phyloP scores from a whole-genome alignment of 1,140 invertebrate species.

The Drosophila ficusphila region DNA sequence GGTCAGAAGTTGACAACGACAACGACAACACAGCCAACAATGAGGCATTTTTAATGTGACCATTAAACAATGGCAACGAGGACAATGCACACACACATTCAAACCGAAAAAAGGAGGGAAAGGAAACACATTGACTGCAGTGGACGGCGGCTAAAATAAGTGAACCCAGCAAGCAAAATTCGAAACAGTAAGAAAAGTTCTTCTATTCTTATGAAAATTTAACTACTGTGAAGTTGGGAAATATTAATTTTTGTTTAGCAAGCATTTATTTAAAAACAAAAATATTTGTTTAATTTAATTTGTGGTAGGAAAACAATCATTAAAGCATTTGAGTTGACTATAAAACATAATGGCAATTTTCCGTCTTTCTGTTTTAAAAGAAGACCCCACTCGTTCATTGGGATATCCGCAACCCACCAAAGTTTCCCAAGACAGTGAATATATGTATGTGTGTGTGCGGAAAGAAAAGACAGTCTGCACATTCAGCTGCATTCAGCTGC shows the following conservation, averaged over 20 bases:
- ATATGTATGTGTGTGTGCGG: slow-evolving; percentile 1
- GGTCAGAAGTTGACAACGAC: slow-evolving; percentile 65
- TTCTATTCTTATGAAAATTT: too few species aligned
- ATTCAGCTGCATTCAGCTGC: slow-evolving; percentile 25
- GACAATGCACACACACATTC: slow-evolving; percentile 59
- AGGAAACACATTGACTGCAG: slow-evolving; percentile 34
- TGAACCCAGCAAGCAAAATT: slow-evolving; percentile 48
- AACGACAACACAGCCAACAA: slow-evolving; percentile 57
- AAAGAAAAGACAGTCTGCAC: slow-evolving; percentile 32
- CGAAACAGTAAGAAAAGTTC: not conserved
- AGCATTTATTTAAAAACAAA: too few species aligned
- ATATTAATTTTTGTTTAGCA: too few species aligned
- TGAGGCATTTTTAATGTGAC: slow-evolving; percentile 77
- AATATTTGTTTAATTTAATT: not conserved
- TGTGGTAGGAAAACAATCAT: too few species aligned
- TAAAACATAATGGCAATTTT: too few species aligned
- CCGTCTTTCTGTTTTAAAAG: too few species aligned
- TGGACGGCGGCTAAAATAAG: slow-evolving; percentile 19
- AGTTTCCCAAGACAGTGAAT: slow-evolving; percentile 17
- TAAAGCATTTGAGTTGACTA: too few species aligned
- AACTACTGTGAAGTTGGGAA: too few species aligned
- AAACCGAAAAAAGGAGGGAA: slow-evolving; percentile 20
- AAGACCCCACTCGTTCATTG: slow-evolving; percentile 13
- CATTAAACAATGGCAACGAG: slow-evolving; percentile 78
- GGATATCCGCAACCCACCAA: slow-evolving; percentile 18